phyloP scores from a whole-genome alignment of 2,797 vertebrate genomes.

The Neoniphon sammara region DNA sequence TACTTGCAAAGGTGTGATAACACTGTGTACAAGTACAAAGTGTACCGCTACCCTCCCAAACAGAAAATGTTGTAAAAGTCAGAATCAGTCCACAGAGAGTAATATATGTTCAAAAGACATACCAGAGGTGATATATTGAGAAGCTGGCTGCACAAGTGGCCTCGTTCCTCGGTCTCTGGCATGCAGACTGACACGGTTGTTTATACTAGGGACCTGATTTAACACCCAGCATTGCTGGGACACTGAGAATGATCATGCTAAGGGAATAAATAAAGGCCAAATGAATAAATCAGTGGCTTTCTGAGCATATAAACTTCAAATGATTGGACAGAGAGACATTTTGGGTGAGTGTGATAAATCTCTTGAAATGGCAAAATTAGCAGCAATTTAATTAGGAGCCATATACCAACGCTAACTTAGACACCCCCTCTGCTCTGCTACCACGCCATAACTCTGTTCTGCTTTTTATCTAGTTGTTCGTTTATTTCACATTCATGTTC shows the following conservation, averaged over 20 bases:
- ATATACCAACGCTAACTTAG: not conserved
- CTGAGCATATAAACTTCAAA: not conserved
- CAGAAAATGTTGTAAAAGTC: slow-evolving; percentile 5
- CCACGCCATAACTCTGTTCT: no score
- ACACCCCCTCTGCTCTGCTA: no score
- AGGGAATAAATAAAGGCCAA: slow-evolving; percentile 18
- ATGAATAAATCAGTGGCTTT: not conserved
- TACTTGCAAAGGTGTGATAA: not conserved
- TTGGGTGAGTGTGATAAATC: not conserved
- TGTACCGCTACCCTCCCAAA: not conserved
- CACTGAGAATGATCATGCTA: slow-evolving; percentile 3
- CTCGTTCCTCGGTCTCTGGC: slow-evolving; percentile 11
- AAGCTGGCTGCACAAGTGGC: slow-evolving; percentile 17
- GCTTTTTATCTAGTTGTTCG: not conserved
- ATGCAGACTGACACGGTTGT: not conserved
- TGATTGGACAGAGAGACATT: not conserved
- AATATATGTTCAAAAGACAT: slow-evolving; percentile 21
- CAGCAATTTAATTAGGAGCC: not conserved
- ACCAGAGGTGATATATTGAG: slow-evolving; percentile 20
- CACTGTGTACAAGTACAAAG: no score
- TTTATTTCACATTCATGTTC: not conserved
- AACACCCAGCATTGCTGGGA: not conserved
- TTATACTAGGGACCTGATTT: not conserved
- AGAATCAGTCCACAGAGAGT: not conserved
- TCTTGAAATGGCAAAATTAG: not conserved